phyloP scores from a whole-genome alignment of 2,797 vertebrate genomes.

The Galagoides demidoff region DNA sequence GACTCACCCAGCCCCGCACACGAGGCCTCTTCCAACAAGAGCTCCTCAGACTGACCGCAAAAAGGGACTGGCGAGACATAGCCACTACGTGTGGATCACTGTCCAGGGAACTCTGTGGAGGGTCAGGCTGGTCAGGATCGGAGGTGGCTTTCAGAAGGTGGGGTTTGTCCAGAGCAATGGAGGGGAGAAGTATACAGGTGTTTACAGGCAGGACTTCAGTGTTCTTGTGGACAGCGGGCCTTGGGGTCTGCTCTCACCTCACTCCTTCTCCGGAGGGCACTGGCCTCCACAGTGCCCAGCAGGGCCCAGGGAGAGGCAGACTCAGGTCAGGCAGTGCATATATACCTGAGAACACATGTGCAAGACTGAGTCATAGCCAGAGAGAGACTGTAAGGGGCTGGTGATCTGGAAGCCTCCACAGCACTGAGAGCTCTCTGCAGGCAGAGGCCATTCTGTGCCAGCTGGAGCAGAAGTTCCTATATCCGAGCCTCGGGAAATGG shows the following conservation, averaged over 20 bases:
- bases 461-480: neutral
- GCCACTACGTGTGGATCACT: neutral
- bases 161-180: neutral
- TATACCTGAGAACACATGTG: constrained; percentile 5
- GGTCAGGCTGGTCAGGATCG: neutral
- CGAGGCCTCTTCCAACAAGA: neutral
- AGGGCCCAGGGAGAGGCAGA: neutral
- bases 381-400: neutral
- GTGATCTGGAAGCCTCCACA: too few relatives aligned
- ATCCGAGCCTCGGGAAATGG: neutral
- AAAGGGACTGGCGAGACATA: constrained; percentile 66
- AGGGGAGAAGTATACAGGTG: too few relatives aligned
- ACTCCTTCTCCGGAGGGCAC: neutral
- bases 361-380: neutral
- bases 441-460: neutral
- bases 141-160: neutral
- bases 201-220: neutral
- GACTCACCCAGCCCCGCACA: constrained; percentile 68
- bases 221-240: neutral
- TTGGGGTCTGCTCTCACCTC: neutral
- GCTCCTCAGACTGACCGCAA: constrained; percentile 30
- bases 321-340: constrained; percentile 64
- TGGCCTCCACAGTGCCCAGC: neutral
- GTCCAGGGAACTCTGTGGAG: neutral
- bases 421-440: neutral